Evolutionary conservation across 2,113 vertebrate genomes (phyloP), one percentile per base, ranked within the genome.

Genomic region (Tupaia chinensis): DNA sequence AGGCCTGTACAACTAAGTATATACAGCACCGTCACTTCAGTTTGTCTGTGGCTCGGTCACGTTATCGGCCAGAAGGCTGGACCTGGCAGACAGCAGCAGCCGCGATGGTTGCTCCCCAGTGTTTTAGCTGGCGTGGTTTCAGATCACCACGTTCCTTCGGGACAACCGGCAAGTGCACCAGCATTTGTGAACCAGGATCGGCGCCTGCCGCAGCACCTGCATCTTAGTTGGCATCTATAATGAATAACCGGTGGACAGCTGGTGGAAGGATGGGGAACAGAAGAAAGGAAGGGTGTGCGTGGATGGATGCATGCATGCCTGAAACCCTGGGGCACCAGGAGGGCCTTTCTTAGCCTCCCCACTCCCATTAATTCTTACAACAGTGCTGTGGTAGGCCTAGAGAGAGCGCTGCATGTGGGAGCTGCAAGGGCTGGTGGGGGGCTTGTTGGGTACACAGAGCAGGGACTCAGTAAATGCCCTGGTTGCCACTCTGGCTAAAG

Each of bases 71-170:
- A 4, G n/a, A 25, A 3, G 1, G 10, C n/a, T 1, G 60, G 1
- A 5, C 0, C 74, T 0, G 1, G 2, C 7, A 22, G 73, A 16
- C 25, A 2, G 0, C 2, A 1, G 32, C 70, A 11, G 25, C 73
- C 0, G 1, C 1, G 11, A 15, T 0, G 0, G 13, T 10, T 4
- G 1, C 5, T 13, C n/a, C 3, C 23, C 32, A 0, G 17, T 17
- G 12, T 15, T 29, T 20, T 5, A 8, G 7, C 25, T 1, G 13
- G 15, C 7, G 17, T 5, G 16, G 7, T n/a, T 63, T 23, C 1
- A 23, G 32, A 61, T 8, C 0, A 20, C 10, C 3, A 2, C 14
- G 3, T 13, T 44, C 44, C 17, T 19, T 72, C 70, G 13, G 0
- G n/a, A 11, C 14, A 7, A 17, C 1, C 22, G 0, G 14, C 72